Percentiles rank a stretch among this genome's conserved stretches.
These are phyloP conservation scores for Rhyacichthys aspro DNA, from an alignment of 2,797 vertebrate species.

Conservation along the genomic window DNA sequence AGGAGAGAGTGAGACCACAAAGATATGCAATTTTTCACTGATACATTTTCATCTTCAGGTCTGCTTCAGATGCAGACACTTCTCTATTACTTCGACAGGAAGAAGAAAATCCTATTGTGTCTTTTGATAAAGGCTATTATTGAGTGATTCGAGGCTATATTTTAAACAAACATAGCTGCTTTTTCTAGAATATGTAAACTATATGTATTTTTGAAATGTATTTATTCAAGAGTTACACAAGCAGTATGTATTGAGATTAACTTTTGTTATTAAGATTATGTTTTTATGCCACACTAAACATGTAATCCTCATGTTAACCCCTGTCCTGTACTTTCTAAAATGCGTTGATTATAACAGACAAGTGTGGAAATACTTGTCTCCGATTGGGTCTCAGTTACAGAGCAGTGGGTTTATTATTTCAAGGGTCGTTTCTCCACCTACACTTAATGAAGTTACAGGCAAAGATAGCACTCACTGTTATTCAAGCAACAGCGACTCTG, in stretches of 20 bases:
- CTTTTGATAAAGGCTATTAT: constrained; percentile 32
- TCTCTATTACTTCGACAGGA: constrained; percentile 41
- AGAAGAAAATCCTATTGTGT: constrained; percentile 34
- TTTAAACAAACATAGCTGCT: constrained; percentile 62
- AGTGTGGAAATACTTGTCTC: constrained; percentile 23
- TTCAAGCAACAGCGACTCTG: constrained; percentile 39
- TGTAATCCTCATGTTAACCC: constrained; percentile 34
- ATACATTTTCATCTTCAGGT: constrained; percentile 29
- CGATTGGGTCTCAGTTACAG: constrained; percentile 26
- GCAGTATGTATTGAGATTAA: constrained; percentile 35
- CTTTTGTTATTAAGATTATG: constrained; percentile 1
- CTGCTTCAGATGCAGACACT: constrained; percentile 56
- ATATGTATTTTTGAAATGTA: constrained; percentile 77
- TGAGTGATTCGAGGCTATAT: constrained; percentile 58
- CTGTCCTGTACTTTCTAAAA: constrained; percentile 24
- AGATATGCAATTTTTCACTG: constrained; percentile 64
- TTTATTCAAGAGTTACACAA: constrained; percentile 74
- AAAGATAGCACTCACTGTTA: constrained; percentile 43
- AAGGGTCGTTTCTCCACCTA: constrained; percentile 27
- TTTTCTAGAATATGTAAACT: constrained; percentile 61
- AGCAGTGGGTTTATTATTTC: constrained; percentile 48
- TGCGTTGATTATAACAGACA: constrained; percentile 6
- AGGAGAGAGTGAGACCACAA: constrained; percentile 9
- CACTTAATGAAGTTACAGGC: constrained; percentile 49
- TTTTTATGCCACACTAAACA: constrained; percentile 38